phyloP scores from a whole-genome alignment of 2,113 vertebrate species.

The Labrus mixtus region DNA sequence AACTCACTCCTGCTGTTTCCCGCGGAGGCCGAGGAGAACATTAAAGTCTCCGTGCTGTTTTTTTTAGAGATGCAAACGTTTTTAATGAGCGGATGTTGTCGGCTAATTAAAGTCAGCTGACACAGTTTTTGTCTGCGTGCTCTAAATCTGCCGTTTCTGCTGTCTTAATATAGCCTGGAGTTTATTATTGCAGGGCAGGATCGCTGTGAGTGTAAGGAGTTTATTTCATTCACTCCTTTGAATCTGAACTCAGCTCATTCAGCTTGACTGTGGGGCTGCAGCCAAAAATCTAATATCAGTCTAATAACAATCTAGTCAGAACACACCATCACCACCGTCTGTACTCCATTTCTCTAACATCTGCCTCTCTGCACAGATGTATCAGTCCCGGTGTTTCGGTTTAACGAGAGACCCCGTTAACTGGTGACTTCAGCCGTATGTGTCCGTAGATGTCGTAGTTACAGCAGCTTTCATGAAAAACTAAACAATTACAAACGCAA shows the following conservation, averaged over 20 bases:
- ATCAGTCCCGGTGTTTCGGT: no score
- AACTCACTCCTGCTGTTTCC: not conserved
- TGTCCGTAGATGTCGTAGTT: no score
- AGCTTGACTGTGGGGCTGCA: slow-evolving; percentile 3
- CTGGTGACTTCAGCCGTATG: no score
- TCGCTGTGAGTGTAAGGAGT: not conserved
- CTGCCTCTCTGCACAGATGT: no score
- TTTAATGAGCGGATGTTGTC: slow-evolving; percentile 48
- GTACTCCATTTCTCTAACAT: no score
- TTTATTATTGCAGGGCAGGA: not conserved
- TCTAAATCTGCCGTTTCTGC: slow-evolving; percentile 1
- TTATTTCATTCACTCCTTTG: slow-evolving; percentile 1
- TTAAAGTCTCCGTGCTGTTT: slow-evolving; percentile 35
- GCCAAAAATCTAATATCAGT: no score
- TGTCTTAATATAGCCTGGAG: slow-evolving; percentile 15
- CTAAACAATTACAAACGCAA: no score
- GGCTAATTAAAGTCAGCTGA: slow-evolving; percentile 50
- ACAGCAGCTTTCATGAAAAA: no score
- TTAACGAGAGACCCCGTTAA: no score
- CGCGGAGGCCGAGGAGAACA: slow-evolving; percentile 33
- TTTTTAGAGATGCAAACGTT: slow-evolving; percentile 31
- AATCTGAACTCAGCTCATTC: slow-evolving; percentile 2
- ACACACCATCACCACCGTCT: no score
- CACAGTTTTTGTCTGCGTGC: not conserved
- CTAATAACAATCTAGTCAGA: no score